Evolutionary conservation across 2,113 vertebrate genomes (phyloP), one percentile per base, ranked within the genome.

Genomic region (Microcebus griseorufus): DNA sequence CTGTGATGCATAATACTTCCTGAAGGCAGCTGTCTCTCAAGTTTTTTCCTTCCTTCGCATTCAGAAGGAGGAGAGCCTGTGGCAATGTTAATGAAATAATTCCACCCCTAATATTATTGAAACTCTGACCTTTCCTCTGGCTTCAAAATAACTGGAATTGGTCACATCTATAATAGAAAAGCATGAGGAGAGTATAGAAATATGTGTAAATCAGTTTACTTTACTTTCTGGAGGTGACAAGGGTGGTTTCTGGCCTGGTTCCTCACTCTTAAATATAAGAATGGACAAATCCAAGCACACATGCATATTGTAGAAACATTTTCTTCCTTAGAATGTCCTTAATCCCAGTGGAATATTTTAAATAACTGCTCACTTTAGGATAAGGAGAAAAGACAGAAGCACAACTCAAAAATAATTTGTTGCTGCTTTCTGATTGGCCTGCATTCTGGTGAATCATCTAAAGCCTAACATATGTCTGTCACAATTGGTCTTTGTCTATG

Each of bases 1-100:
- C 67, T 86, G 81, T 79, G 96, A 97, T 94, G 65, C 91, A 92
- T 69, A 96, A 94, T 86, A 64, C 72, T 96, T 97, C 94, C 51
- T 95, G 85, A 73, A 97, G 85, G 82, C 93, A 90, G 62, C 62
- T 96, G 91, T 94, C 73, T 22, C 69, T 89, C 48, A 82, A 86
- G 58, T 95, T n/a, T 83, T 93, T 94, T 95, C 67, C 64, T 94
- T 65, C 22, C 51, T 53, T 25, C 55, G 23, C 95, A 39, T 94
- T 95, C 42, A 78, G 37, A 88, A 85, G n/a, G 32, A 82, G 10
- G 25, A 88, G 34, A 93, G 29, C 42, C 73, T 65, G 37, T 70
- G 58, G 34, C 45, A 64, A 37, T 88, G 3, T 80, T 64, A 90
- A 58, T n/a, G 60, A 87, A 94, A 73, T 89, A 69, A 94, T 91